A percentile compares a stretch with the other conserved stretches of the same genome.
phyloP scores from a whole-genome alignment of 2,113 vertebrate genomes.

The Anguilla rostrata region DNA sequence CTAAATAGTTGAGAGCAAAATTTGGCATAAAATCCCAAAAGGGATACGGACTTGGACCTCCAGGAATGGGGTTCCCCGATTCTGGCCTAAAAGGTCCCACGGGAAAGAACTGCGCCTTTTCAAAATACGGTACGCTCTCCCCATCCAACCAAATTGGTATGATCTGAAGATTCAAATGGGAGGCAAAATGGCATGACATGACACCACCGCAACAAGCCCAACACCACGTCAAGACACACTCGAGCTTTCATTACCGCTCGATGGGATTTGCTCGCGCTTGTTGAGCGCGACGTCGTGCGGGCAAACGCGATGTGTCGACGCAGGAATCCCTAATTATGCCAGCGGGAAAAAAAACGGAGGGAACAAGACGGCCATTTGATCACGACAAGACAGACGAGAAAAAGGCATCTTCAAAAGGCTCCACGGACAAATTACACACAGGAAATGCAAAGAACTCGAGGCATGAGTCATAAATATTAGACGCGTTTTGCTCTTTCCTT shows the following conservation, averaged over 20 bases:
- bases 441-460: constrained; percentile 33
- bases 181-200: neutral
- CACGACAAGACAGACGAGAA: constrained; percentile 34
- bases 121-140: neutral
- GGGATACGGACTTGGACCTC: too few relatives aligned
- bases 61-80: too few relatives aligned
- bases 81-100: too few relatives aligned
- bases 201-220: neutral
- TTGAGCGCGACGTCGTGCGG: neutral
- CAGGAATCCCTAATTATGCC: constrained; percentile 38
- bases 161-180: neutral
- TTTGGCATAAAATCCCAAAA: neutral
- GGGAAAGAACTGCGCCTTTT: neutral
- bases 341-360: constrained; percentile 19
- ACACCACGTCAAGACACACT: neutral
- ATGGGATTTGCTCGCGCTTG: neutral
- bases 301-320: neutral
- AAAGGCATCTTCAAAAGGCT: constrained; percentile 22
- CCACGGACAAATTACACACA: constrained; percentile 25
- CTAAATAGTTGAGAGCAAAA: too few relatives aligned
- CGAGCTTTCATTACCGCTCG: too few relatives aligned
- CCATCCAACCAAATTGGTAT: neutral
- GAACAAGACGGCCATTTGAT: constrained; percentile 47
- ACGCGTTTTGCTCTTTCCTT: constrained; percentile 18
- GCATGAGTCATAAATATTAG: constrained; percentile 37